Evolutionary conservation across 2,113 vertebrate genomes (phyloP).

Genomic region (Benthochromis sp.): DNA sequence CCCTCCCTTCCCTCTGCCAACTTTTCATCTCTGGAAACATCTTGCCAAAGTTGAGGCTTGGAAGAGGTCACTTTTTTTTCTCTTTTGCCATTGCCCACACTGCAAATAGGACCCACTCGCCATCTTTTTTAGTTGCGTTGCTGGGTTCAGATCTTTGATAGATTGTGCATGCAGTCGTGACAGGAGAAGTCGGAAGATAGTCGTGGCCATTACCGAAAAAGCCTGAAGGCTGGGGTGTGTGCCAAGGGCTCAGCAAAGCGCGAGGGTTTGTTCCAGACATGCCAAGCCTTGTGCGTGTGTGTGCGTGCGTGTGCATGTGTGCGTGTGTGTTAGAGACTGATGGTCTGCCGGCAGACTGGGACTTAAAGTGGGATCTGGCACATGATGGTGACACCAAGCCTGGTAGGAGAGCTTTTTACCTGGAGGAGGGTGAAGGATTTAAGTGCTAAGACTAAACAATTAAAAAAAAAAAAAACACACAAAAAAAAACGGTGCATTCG

Average conservation of each 20-base stretch:
- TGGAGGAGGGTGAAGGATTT: background rate
- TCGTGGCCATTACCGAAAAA: slow-evolving; percentile 43
- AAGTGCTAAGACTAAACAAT: slow-evolving; percentile 53
- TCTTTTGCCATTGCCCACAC: slow-evolving; percentile 3
- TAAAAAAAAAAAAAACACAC: background rate
- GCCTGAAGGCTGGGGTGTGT: slow-evolving; percentile 34
- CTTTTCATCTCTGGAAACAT: slow-evolving; percentile 27
- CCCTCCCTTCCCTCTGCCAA: background rate
- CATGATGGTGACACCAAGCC: slow-evolving; percentile 21
- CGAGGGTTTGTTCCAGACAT: slow-evolving; percentile 37
- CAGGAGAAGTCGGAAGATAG: slow-evolving; percentile 16
- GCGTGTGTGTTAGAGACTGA: slow-evolving; percentile 17
- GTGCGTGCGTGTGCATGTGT: background rate
- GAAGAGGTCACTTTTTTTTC: background rate
- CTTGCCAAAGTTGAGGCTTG: slow-evolving; percentile 46
- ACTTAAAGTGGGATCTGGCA: slow-evolving; percentile 28
- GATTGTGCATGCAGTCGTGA: slow-evolving; percentile 24
- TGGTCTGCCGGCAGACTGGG: slow-evolving; percentile 68
- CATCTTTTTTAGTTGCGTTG: slow-evolving; percentile 2
- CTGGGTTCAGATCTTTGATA: background rate
- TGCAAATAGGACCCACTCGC: background rate
- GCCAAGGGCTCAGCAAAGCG: slow-evolving; percentile 57
- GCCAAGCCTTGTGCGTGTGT: slow-evolving; percentile 36
- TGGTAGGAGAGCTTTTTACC: background rate
- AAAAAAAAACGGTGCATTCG: background rate